A percentile compares a stretch with the other conserved stretches of the same genome.
Evolutionary conservation across 2,113 vertebrate species (phyloP).

Genomic region (Columba janthina): DNA sequence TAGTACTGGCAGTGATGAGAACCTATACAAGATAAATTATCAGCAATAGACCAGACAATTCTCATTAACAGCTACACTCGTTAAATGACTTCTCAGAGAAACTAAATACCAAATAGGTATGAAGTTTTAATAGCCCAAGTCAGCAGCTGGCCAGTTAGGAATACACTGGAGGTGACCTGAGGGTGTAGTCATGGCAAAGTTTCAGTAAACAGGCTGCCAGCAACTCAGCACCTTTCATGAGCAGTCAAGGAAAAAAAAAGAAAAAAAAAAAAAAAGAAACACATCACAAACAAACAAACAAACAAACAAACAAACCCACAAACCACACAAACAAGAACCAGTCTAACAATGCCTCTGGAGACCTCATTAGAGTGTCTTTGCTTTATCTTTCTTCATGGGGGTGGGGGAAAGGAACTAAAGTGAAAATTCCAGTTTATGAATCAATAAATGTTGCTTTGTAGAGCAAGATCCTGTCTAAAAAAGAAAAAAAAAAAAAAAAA

Average conservation of each 20-base stretch:
- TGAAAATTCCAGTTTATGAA: neutral
- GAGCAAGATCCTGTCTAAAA: neutral
- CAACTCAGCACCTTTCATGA: neutral
- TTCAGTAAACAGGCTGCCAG: neutral
- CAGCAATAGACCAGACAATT: neutral
- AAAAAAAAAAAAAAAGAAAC: neutral
- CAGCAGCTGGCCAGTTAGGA: neutral
- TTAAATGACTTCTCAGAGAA: neutral
- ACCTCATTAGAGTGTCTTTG: constrained; percentile 1
- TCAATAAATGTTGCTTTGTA: neutral
- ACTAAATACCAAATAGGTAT: neutral
- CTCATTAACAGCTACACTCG: neutral
- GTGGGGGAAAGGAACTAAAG: neutral
- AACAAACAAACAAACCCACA: too few relatives aligned
- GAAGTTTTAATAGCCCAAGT: neutral
- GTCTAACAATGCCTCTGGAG: constrained; percentile 18
- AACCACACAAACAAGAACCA: neutral
- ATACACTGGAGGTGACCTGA: neutral
- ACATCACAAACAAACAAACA: too few relatives aligned
- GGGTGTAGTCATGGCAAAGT: neutral
- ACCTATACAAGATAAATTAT: neutral
- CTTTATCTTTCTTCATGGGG: neutral
- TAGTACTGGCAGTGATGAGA: neutral
- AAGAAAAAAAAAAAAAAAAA: neutral
- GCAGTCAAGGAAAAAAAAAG: neutral